These are phyloP conservation scores for Origma solitaria DNA, from an alignment of 2,113 vertebrate species.

Conservation along the genomic window DNA sequence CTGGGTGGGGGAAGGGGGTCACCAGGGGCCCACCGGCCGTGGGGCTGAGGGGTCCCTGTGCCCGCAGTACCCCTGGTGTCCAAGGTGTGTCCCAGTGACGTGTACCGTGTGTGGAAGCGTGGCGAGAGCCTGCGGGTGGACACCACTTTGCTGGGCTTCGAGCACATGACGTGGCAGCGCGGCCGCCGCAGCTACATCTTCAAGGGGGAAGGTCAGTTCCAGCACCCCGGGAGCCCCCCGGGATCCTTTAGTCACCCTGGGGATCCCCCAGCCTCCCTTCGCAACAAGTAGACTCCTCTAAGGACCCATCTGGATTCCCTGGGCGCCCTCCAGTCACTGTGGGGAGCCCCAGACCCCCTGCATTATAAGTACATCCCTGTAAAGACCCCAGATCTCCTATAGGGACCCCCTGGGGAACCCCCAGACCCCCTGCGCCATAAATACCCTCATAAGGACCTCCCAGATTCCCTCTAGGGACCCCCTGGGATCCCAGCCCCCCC, in stretches of 20 bases:
- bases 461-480: not conserved
- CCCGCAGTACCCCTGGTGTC: conserved; percentile 88
- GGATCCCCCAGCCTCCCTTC: accelerated
- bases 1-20: accelerated
- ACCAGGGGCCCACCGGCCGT: accelerated
- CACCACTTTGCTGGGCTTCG: conserved; percentile 92
- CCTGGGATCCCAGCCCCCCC: no score
- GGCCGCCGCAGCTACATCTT: conserved; percentile 94
- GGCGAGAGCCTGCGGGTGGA: conserved; percentile 91
- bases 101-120: conserved; percentile 94
- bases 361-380: no score
- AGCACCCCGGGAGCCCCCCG: accelerated
- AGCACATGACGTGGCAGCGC: conserved; percentile 97
- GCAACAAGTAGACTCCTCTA: no score
- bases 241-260: accelerated
- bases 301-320: not conserved
- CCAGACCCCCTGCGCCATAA: not conserved
- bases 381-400: not conserved
- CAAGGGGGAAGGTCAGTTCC: conserved; percentile 85
- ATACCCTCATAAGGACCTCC: not conserved
- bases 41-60: not conserved
- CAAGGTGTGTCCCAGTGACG: conserved; percentile 92
- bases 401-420: not conserved
- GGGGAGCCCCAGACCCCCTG: not conserved
- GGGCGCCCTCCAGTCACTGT: no score